Evolutionary conservation across 2,113 vertebrate genomes (phyloP), one percentile per base, ranked within the genome.

Genomic region (Bombycilla garrulus): DNA sequence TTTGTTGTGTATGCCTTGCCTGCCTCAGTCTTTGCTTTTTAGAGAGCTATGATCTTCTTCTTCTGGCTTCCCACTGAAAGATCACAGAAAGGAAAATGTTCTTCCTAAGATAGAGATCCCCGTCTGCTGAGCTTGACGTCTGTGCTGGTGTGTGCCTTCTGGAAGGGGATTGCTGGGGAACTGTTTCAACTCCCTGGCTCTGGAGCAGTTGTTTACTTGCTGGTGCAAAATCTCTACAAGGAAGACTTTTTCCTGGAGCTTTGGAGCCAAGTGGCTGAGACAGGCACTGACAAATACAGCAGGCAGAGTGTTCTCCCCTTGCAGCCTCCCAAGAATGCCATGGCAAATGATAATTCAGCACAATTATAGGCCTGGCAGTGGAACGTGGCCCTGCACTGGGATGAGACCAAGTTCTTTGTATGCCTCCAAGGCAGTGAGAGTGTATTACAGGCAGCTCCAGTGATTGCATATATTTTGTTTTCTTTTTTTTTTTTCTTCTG

Each of bases 201-300:
- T 67, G 80, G 54, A 93, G 86, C 38, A 77, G 80, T 92, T 96
- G 82, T 86, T 93, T 94, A 82, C 78, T 90, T 57, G 50, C 61
- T 76, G 79, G 73, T 90, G 65, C 50, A 88, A 73, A 95, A 77
- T 83, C 72, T 81, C 64, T 73, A 40, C 80, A 86, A 18, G 0
- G 14, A 81, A 83, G 64, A 54, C 31, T 48, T 91, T 77, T 88
- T 73, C 38, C 60, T 58, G 36, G 44, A 88, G 67, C 26, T 81
- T 73, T 3, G 5, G 56, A 93, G 81, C 80, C 51, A 47, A 86
- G 69, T 28, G 80, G 26, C 58, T 1, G 77, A 78, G 94, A 70
- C 80, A 90, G 61, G 86, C 54, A 54, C 91, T 86, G 88, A 66
- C 94, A 90, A 77, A 93, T 48, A 85, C 44, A 31, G 57, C 64